These are phyloP conservation scores for Hylyphantes graminicola DNA, from an alignment of 1,140 invertebrate genomes.

Conservation along the genomic window DNA sequence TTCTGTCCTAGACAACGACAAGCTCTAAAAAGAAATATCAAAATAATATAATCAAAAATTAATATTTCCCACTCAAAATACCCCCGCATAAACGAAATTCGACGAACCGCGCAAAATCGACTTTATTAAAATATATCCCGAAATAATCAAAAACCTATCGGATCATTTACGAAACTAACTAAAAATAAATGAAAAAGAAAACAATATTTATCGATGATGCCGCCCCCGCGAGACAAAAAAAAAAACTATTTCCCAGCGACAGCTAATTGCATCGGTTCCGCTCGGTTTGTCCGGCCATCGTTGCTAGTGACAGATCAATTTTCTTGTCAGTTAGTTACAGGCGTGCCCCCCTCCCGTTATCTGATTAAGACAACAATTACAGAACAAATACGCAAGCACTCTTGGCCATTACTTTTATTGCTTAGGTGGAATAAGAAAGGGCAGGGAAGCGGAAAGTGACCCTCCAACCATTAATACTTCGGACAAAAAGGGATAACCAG, in stretches of 20 bases:
- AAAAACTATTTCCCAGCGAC: constrained; percentile 40
- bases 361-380: constrained; percentile 53
- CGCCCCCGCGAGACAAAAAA: neutral
- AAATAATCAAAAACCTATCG: too few species aligned
- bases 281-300: constrained; percentile 44
- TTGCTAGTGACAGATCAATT: constrained; percentile 58
- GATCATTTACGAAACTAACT: too few species aligned
- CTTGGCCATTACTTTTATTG: constrained; percentile 24
- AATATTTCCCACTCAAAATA: too few species aligned
- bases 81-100: too few species aligned
- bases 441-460: too few species aligned
- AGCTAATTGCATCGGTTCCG: constrained; percentile 55
- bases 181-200: constrained; percentile 2
- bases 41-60: too few species aligned
- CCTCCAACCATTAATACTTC: too few species aligned
- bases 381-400: neutral
- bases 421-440: constrained; percentile 6
- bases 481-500: too few species aligned
- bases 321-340: constrained; percentile 58
- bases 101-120: too few species aligned
- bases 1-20: too few species aligned
- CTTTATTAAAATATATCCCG: too few species aligned
- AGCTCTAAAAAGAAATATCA: too few species aligned
- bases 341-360: constrained; percentile 28
- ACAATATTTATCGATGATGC: constrained; percentile 4